Evolutionary conservation across 2,797 vertebrate species (phyloP), one percentile per base, ranked within the genome.

Genomic region (Pygocentrus nattereri): DNA sequence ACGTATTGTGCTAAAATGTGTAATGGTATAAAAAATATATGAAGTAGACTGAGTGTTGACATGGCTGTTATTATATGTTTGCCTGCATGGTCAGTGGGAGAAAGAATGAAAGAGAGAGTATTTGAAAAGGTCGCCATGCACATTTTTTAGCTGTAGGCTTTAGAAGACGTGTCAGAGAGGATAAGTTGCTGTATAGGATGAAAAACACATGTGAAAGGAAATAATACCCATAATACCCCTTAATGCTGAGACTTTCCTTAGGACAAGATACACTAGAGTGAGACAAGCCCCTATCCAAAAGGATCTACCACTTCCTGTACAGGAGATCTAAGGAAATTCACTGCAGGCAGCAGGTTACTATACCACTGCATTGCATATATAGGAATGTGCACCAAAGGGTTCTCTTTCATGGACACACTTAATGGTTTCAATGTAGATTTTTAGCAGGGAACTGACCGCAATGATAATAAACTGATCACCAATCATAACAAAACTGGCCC

Each of bases 101-200:
- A 65, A 10, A 64, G 61, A 62, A 27, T 18, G 61, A 64, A 11
- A 74, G 69, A 62, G 2, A 73, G 31, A 41, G 31, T 56, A 44
- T 58, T 56, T 59, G 72, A 58, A 74, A 84, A 78, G 64, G 70
- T 78, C 75, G 78, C 30, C 54, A 74, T 58, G 70, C 59, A 81
- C 62, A 84, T 71, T 84, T 79, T 80, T 56, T 77, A 74, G 74
- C 58, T 41, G 52, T 62, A 38, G 65, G 81, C 44, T 50, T 52
- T 70, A 38, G 21, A 25, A 56, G 50, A 59, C 78, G 69, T 79
- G 73, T 80, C 82, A 80, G 30, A 70, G 61, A 74, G n/a, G 41
- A 70, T 74, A 77, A 25, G 58, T 44, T 74, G 74, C 38, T 52
- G n/a, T 82, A 71, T n/a, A 41, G 44, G 31, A 30, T 3, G 44